Evolutionary conservation across 1,140 invertebrate genomes (phyloP), one percentile per base, ranked within the genome.

Genomic region (Goniozus legneri): DNA sequence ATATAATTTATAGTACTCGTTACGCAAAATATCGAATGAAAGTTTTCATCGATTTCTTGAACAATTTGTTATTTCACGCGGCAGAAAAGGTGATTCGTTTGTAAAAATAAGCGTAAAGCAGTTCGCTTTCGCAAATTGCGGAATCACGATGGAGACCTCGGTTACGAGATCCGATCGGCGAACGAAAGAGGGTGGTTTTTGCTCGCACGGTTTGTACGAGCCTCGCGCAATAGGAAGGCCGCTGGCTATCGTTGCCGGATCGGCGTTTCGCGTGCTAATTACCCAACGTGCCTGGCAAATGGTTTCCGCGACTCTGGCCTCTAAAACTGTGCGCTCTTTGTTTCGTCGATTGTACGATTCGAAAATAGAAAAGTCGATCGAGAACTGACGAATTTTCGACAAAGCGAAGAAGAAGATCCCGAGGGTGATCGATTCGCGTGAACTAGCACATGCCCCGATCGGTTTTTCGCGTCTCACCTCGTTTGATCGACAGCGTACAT

Each of bases 221-320:
- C 18, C 32, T 44, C 58, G 32, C 56, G 44, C 44, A 59, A 59
- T 41, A 59, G 51, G 55, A 59, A 59, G 55, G 51, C 55, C 56
- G 47, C 37, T 15, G 36, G 44, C 42, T 59, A 59, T 54, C 55
- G n/a, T n/a, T 45, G 37, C 16, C 16, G 33, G 36, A 59, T 59
- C 56, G 44, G 37, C 39, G 55, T 59, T 59, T 53, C 55, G 40
- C 56, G 52, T 44, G 51, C 56, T 58, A 59, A 59, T 59, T 59
- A 59, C 44, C 51, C 44, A 54, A 54, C 56, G 41, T 59, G 40
- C 44, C 50, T 59, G 56, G 56, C 56, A 59, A 59, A 59, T 59
- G 44, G 44, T 55, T 59, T 59, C 56, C 56, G 57, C 52, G 56
- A 56, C 54, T 32, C 22, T 42, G 21, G 39, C 21, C 33, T 39